Base-by-base conservation (phyloP, 2,797 vertebrate species). In the Galagoides demidoff region DNA sequence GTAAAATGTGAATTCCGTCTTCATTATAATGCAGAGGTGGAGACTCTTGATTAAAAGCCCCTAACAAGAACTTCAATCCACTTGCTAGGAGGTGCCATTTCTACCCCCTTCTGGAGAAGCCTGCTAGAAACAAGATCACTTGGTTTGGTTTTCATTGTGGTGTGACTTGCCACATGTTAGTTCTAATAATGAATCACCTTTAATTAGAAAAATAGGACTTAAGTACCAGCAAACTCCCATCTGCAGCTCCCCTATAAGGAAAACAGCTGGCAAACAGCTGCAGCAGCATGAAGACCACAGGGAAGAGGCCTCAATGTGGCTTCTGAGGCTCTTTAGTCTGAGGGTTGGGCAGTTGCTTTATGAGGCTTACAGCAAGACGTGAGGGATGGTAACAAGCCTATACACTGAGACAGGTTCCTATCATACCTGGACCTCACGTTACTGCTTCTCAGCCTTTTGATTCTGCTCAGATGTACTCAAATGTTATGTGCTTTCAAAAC, bases 261-360 rank as follows among this genome's bases (percentile, higher is more conserved):
- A 92, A 94, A 96, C 96, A 97, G 97, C 96, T 97, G 95, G 96
- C 52, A 73, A 89, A 91, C 96, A 97, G 95, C 96, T 97, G 97
- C 59, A 52, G n/a, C 34, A 71, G 45, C 92, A 81, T 2, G n/a
- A 34, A 57, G 74, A 85, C 85, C 92, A 83, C 85, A 93, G 89
- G 89, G 91, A 85, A 85, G 77, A 79, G 81, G 85, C 34, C 45
- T 68, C 43, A 2, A 1, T 13, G 74, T 27, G 61, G 45, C 59
- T 79, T 94, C 29, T 19, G 81, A 90, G 93, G 85, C 66, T 66
- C n/a, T 39, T 68, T 34, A 91, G 37, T 49, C 64, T 76, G 78
- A 59, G 29, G 11, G 13, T 3, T 66, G 78, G 55, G 25, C 94
- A 66, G 61, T 1, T 31, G 61, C 70, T 95, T 92, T 49, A 14